phyloP scores from a whole-genome alignment of 2,113 vertebrate species.

The Tyto alba region DNA sequence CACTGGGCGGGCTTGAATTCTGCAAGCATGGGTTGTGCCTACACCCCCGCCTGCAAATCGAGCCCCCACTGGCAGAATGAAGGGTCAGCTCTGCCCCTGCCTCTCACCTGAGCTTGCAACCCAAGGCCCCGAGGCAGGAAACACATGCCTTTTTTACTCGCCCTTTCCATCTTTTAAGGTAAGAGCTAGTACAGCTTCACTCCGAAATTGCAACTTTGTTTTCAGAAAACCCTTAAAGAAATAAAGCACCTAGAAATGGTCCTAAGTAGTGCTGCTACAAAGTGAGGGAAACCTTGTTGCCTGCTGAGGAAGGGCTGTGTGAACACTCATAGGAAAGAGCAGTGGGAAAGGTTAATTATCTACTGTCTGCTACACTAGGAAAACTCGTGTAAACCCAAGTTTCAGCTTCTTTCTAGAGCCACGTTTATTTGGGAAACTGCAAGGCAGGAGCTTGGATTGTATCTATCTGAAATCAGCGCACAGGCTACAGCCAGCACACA shows the following conservation, averaged over 20 bases:
- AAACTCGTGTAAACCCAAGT: neutral
- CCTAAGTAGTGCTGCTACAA: neutral
- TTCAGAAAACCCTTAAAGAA: neutral
- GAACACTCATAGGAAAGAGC: neutral
- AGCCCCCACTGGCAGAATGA: neutral
- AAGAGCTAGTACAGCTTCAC: neutral
- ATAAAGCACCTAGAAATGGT: neutral
- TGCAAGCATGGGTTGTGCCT: fast-evolving
- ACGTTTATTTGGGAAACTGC: neutral
- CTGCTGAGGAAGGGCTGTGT: neutral
- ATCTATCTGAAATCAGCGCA: neutral
- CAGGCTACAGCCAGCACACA: neutral
- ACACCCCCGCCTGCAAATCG: neutral
- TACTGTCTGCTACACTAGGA: neutral
- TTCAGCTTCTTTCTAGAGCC: neutral
- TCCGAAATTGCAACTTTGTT: neutral
- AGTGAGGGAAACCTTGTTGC: neutral
- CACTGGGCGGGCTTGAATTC: neutral
- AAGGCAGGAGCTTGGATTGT: neutral
- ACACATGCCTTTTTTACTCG: fast-evolving
- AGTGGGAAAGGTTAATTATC: neutral
- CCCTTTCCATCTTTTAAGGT: neutral
- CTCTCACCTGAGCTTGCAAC: neutral
- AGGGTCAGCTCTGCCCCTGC: neutral
- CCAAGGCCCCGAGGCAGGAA: neutral